Percentiles rank a stretch among this genome's conserved stretches.
These are phyloP conservation scores for Cylloceria caligata DNA, from an alignment of 2,888 invertebrate species.

Conservation along the genomic window DNA sequence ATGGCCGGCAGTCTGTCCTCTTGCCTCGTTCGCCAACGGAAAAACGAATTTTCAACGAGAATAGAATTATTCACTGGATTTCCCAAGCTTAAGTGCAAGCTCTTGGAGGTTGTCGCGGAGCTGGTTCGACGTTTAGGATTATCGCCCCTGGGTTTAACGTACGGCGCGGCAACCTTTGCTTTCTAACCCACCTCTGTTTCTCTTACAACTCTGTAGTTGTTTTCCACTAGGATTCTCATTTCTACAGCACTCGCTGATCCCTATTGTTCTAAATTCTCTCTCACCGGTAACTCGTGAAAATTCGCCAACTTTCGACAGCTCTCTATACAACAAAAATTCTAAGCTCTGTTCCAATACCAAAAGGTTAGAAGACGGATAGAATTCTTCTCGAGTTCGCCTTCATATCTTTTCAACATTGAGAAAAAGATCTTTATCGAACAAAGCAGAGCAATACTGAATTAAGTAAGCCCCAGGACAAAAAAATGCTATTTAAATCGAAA, in stretches of 20 bases:
- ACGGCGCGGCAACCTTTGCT: conserved; percentile 16
- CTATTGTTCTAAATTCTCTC: conserved; percentile 4
- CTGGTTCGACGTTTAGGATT: conserved; percentile 69
- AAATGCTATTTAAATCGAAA: too few species aligned
- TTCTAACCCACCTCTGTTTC: conserved; percentile 3
- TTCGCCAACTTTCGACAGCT: not conserved
- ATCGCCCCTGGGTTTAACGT: conserved; percentile 52
- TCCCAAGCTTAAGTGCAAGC: conserved; percentile 66
- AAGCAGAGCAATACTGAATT: not conserved
- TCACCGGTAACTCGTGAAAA: not conserved
- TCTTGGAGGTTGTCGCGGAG: conserved; percentile 67
- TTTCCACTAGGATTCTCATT: conserved; percentile 16
- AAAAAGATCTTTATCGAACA: not conserved
- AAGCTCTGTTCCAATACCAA: not conserved
- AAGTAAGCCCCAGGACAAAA: not conserved
- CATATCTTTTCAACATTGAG: not conserved
- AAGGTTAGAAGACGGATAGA: not conserved
- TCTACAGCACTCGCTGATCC: conserved; percentile 17
- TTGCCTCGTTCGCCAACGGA: conserved; percentile 32
- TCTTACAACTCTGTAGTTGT: not conserved
- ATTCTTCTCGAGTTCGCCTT: not conserved
- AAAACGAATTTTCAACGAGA: conserved; percentile 67
- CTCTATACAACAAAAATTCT: not conserved
- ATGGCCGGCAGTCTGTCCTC: conserved; percentile 66
- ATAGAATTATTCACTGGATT: conserved; percentile 73